Evolutionary conservation across 2,888 invertebrate species (phyloP).

Genomic region (Mallateleia sp.): DNA sequence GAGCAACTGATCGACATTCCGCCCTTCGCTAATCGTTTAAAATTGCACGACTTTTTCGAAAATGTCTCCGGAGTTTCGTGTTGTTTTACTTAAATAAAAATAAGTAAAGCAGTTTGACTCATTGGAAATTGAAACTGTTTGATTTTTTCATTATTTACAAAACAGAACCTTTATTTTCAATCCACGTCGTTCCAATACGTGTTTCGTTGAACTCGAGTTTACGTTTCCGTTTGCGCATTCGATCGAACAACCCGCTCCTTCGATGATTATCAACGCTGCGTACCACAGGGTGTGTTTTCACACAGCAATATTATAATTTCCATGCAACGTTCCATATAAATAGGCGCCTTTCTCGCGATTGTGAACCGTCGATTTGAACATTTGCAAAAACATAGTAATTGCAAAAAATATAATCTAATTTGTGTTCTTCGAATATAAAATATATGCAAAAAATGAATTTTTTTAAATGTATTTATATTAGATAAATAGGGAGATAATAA

Average conservation of each 20-base stretch:
- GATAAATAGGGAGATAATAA: no score
- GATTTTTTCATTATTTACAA: neutral
- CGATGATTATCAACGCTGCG: constrained; percentile 44
- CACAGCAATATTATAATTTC: constrained; percentile 25
- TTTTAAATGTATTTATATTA: no score
- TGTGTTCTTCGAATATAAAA: no score
- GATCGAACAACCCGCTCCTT: constrained; percentile 18
- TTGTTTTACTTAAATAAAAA: neutral
- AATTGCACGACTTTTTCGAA: neutral
- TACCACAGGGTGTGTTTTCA: constrained; percentile 29
- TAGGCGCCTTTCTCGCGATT: neutral
- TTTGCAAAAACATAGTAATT: neutral
- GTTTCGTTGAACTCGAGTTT: constrained; percentile 23
- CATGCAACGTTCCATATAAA: constrained; percentile 20
- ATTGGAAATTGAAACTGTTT: neutral
- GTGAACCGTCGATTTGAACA: constrained; percentile 1
- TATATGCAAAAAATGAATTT: no score
- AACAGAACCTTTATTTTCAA: neutral
- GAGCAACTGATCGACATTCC: neutral
- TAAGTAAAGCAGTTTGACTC: neutral
- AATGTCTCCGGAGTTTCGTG: neutral
- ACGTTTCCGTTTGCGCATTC: neutral
- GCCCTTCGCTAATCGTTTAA: neutral
- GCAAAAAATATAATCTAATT: no score
- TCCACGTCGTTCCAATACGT: neutral